Evolutionary conservation across 2,888 invertebrate genomes (phyloP).

Genomic region (Cosmopolites sordidus): DNA sequence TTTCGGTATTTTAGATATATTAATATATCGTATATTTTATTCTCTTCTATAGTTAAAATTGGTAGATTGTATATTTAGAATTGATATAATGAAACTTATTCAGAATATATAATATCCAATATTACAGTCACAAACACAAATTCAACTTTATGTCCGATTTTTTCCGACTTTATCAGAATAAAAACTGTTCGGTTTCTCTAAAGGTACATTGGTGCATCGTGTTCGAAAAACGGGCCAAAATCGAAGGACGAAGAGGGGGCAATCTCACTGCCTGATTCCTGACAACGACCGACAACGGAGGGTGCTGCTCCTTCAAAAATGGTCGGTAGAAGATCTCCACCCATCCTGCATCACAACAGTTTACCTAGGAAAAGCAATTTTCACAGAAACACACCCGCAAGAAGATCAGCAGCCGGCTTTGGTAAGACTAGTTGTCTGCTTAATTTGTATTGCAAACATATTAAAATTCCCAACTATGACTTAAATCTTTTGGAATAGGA

Average conservation of each 20-base stretch:
- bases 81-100: no score
- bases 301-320: constrained; percentile 47
- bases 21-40: no score
- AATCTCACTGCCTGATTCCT: constrained; percentile 46
- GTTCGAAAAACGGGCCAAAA: constrained; percentile 36
- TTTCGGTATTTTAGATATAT: no score
- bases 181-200: no score
- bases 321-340: constrained; percentile 41
- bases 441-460: background rate
- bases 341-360: constrained; percentile 50
- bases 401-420: constrained; percentile 54
- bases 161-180: no score
- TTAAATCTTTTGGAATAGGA: no score
- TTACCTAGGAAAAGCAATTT: constrained; percentile 56
- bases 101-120: no score
- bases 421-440: constrained; percentile 25
- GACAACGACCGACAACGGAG: constrained; percentile 52
- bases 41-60: no score
- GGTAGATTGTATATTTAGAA: no score
- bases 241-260: constrained; percentile 49
- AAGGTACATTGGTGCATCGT: constrained; percentile 49
- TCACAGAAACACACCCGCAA: constrained; percentile 61
- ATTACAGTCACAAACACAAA: no score
- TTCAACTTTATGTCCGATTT: no score
- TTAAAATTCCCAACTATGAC: no score